Base-by-base conservation (phyloP, 2,113 vertebrate species). In the Euleptes europaea region DNA sequence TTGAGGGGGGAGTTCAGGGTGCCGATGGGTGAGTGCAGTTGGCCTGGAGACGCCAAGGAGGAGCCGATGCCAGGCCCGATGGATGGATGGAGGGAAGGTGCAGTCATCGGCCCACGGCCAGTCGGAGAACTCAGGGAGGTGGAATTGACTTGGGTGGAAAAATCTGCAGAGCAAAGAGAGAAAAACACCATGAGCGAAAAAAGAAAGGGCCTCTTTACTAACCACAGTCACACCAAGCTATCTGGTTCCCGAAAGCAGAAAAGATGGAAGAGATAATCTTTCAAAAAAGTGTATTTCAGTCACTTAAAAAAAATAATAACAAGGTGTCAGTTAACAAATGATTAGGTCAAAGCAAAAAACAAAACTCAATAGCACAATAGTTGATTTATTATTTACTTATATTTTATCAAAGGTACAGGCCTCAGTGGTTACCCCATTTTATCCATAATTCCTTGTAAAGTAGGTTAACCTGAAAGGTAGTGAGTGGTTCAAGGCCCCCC, bases 11-110 rank as follows among this genome's bases (percentile, higher is more conserved):
- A 99, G 93, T 96, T 97, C 85, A 99, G 95, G 28, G 97, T 95
- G 96, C 97, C 98, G 97, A 99, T 98, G 91, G 98, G 98, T 0
- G 98, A 99, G 94, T 99, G 98, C 47, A 99, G 97, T 84, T 98
- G 98, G 49, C 97, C 96, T 0, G 96, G 95, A 0, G 98, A 97
- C 84, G 96, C 97, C 40, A 99, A 97, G n/a, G 98, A 96, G 88
- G 97, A 96, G 84, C 98, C 98, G 6, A 99, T 88, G 90, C 95
- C 94, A 0, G 97, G 95, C 44, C 95, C 96, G 2, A 97, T 92
- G 17, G 96, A 93, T 1, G 97, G 97, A 82, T 97, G 97, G 80
- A 97, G 96, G 74, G 98, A 96, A 1, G 98, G 97, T 1, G 97
- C 96, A 9, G 97, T 97, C 98, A 99, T 99, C 84, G 97, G 96